A percentile compares a stretch with the other conserved stretches of the same genome.
Evolutionary conservation across 2,113 vertebrate genomes (phyloP).

Genomic region (Camelus dromedarius): DNA sequence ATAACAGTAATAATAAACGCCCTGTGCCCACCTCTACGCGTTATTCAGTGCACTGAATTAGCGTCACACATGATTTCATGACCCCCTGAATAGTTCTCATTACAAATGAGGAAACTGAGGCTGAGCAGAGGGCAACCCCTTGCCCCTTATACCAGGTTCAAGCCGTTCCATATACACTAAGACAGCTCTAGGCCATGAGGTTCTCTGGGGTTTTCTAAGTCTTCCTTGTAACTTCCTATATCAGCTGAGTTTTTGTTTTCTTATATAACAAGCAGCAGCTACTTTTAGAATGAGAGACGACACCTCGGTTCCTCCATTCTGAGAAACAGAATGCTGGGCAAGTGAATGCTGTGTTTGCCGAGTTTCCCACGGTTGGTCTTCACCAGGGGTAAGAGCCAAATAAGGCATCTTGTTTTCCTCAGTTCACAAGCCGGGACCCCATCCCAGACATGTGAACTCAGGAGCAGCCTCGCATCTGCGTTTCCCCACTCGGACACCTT

Average conservation of each 20-base stretch:
- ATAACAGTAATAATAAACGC: fast-evolving
- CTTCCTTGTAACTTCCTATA: background rate
- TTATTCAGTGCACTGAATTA: background rate
- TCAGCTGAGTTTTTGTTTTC: background rate
- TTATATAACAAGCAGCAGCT: background rate
- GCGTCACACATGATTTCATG: background rate
- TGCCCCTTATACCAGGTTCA: background rate
- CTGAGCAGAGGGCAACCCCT: background rate
- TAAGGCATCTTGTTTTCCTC: background rate
- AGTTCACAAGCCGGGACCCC: background rate
- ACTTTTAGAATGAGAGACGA: background rate
- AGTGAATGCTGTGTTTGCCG: fast-evolving
- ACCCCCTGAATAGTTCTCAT: fast-evolving
- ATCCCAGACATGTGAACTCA: background rate
- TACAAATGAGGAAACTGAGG: background rate
- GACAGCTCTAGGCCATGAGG: too few relatives aligned
- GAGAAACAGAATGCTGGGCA: background rate
- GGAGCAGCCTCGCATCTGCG: fast-evolving
- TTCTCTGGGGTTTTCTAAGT: background rate
- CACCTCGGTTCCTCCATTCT: background rate
- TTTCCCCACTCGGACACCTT: background rate
- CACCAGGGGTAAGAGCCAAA: too few relatives aligned
- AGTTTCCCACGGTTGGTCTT: fast-evolving
- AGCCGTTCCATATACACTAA: background rate
- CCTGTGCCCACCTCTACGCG: background rate